Evolutionary conservation across 1,140 invertebrate species (phyloP).

Genomic region (Sitodiplosis mosellana): DNA sequence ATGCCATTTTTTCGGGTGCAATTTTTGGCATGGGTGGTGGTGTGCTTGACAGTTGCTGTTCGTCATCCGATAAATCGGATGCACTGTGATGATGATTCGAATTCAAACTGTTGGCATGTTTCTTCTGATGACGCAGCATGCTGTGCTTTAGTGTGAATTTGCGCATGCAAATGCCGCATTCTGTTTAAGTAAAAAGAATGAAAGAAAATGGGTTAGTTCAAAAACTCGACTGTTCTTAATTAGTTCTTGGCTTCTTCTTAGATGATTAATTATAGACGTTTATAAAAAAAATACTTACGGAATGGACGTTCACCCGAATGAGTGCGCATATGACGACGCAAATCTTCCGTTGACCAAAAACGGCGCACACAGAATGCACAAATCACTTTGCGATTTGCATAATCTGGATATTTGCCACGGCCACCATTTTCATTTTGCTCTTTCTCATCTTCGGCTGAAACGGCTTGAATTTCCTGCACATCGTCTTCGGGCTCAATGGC

Average conservation of each 20-base stretch:
- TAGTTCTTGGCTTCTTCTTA: no score
- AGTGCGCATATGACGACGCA: conserved; percentile 78
- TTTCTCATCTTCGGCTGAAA: conserved; percentile 27
- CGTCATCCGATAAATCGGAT: conserved; percentile 28
- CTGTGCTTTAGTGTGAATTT: conserved; percentile 84
- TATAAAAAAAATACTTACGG: no score
- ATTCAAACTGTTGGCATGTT: conserved; percentile 36
- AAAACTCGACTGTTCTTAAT: neutral
- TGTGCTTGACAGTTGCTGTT: conserved; percentile 17
- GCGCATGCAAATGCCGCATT: conserved; percentile 61
- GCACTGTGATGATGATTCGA: conserved; percentile 19
- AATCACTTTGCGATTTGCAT: conserved; percentile 74
- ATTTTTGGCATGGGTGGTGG: conserved; percentile 4
- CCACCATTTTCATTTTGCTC: conserved; percentile 36
- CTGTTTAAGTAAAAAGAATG: neutral
- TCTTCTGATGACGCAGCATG: conserved; percentile 80
- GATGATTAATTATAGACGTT: no score
- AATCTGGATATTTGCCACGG: conserved; percentile 61
- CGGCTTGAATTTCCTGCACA: conserved; percentile 8
- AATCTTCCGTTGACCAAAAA: conserved; percentile 85
- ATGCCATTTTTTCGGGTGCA: conserved; percentile 11
- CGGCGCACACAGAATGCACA: conserved; percentile 81
- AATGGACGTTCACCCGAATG: conserved; percentile 59
- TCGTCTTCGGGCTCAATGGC: conserved; percentile 43
- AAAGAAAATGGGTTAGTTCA: neutral